Base-by-base conservation (phyloP, 2,888 invertebrate genomes). In the Dicranocentrus wangi region DNA sequence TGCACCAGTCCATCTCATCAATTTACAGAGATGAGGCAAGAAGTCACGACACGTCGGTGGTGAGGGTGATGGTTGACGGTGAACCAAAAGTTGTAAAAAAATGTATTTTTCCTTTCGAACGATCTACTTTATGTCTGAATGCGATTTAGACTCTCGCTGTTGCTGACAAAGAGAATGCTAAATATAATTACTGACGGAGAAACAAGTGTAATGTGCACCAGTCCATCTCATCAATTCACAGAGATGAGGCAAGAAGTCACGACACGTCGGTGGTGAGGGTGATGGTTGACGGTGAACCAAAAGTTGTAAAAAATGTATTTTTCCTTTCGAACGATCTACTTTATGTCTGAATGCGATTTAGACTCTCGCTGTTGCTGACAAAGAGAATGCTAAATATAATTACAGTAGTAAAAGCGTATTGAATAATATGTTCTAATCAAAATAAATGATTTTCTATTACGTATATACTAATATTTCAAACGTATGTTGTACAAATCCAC, bases 11-110 rank as follows among this genome's bases (percentile, higher is more conserved):
- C 23, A 17, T 60, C 25, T 32, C 60, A 60, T 28, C 60, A 60
- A 60, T 60, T 60, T 32, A 7, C 28, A 23, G 2, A 60, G 60
- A 60, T n/a, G 27, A 58, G 58, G 21, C 27, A 27, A 27, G 15
- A 19, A 58, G 21, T 13, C 15, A 58, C 8, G 58, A 55, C n/a
- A n/a, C n/a, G n/a, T n/a, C n/a, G n/a, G n/a, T 55, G 25, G 10
- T 55, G 10, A 2, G 10, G 47, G 47, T 47, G 47, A 10, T 10
- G 47, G 17, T 28, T 47, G 47, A 10, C 2, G 47, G 17, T 28
- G 60, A 28, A 55, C 55, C 55, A 55, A 53, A 27, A 58, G 60
- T 32, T 53, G 53, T 53, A 53, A 53, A 53, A 53, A 3, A 32
- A 32, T 32, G 10, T 32, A 32, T 3, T 32, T 32, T 32, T 32